These are phyloP conservation scores for Uria lomvia DNA, from an alignment of 2,113 vertebrate species.

Conservation along the genomic window DNA sequence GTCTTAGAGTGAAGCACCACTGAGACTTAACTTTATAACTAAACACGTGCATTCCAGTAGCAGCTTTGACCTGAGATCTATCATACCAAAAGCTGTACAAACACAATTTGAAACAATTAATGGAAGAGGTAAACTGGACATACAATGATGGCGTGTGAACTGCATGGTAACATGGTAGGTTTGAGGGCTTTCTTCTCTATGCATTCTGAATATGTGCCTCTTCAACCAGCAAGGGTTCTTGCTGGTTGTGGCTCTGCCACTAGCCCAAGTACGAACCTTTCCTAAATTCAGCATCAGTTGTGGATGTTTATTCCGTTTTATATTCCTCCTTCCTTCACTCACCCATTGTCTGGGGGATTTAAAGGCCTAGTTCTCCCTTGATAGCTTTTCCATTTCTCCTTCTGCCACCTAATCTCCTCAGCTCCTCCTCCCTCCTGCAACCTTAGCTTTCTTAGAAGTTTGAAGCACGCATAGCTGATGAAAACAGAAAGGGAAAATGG, in stretches of 20 bases:
- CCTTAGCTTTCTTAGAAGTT: neutral
- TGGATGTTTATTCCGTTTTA: neutral
- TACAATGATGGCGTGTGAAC: neutral
- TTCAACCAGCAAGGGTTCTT: neutral
- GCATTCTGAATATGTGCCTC: neutral
- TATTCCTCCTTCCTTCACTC: neutral
- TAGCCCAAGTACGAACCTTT: neutral
- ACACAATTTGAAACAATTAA: neutral
- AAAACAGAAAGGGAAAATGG: neutral
- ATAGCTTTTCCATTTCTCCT: neutral
- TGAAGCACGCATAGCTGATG: neutral
- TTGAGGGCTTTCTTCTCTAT: neutral
- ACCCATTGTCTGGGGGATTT: neutral
- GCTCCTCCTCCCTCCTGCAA: neutral
- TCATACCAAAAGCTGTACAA: neutral
- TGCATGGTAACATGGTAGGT: neutral
- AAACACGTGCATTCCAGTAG: neutral
- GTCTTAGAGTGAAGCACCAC: neutral
- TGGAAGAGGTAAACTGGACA: neutral
- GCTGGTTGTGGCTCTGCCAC: neutral
- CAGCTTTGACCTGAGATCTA: neutral
- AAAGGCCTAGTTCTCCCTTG: neutral
- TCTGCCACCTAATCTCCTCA: neutral
- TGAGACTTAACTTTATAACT: neutral
- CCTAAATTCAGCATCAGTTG: neutral